Evolutionary conservation across 2,888 invertebrate species (phyloP).

Genomic region (Parasteatoda lunata): DNA sequence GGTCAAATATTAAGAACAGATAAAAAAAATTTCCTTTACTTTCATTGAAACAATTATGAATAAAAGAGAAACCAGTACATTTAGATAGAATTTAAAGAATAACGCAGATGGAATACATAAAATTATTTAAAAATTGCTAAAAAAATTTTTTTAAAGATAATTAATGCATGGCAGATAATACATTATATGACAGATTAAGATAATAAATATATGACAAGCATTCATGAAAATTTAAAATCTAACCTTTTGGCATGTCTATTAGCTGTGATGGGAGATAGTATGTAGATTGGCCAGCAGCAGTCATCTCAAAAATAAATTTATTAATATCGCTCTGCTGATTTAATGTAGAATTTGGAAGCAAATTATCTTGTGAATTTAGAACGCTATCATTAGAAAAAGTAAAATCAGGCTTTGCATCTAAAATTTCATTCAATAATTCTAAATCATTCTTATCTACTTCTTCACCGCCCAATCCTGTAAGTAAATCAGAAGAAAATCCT

Average conservation of each 20-base stretch:
- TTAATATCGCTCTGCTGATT: conserved; percentile 9
- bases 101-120: no score
- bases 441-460: conserved; percentile 75
- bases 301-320: conserved; percentile 34
- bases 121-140: no score
- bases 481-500: conserved; percentile 72
- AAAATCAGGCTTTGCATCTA: conserved; percentile 72
- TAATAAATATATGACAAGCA: no score
- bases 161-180: no score
- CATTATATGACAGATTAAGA: no score
- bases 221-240: neutral
- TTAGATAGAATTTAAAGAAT: no score
- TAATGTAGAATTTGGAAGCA: conserved; percentile 56
- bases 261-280: conserved; percentile 68
- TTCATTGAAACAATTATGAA: no score
- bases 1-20: no score
- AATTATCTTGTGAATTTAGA: conserved; percentile 74
- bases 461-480: conserved; percentile 73
- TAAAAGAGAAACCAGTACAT: no score
- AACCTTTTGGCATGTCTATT: conserved; percentile 58
- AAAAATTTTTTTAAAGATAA: no score
- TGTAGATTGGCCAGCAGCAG: conserved; percentile 37
- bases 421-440: conserved; percentile 75
- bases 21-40: no score
- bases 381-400: conserved; percentile 70